Percentiles rank a stretch among this genome's conserved stretches.
Evolutionary conservation across 2,888 invertebrate genomes (phyloP).

Genomic region (Eucera pruinosa): DNA sequence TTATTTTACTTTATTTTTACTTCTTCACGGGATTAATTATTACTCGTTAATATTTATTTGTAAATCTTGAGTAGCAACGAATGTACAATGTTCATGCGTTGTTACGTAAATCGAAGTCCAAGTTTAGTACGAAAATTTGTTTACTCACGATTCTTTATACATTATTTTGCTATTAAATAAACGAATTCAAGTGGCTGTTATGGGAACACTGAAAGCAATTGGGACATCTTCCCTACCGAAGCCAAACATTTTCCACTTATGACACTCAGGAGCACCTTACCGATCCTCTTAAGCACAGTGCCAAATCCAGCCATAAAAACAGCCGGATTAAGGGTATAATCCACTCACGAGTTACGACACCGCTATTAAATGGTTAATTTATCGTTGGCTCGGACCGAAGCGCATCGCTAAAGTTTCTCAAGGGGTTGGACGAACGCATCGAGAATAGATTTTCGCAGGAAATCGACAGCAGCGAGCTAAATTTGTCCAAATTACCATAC

Average conservation of each 20-base stretch:
- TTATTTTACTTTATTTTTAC: too few species aligned
- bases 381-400: not conserved
- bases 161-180: too few species aligned
- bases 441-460: conserved; percentile 26
- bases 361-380: conserved; percentile 18
- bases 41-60: too few species aligned
- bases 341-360: conserved; percentile 5
- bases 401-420: not conserved
- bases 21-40: too few species aligned
- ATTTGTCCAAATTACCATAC: conserved; percentile 33
- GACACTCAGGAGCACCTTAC: not conserved
- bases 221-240: not conserved
- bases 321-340: conserved; percentile 12
- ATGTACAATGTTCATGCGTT: too few species aligned
- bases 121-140: too few species aligned
- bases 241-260: not conserved
- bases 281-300: not conserved
- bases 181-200: too few species aligned
- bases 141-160: too few species aligned
- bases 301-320: conserved; percentile 14
- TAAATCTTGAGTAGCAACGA: too few species aligned
- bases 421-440: not conserved
- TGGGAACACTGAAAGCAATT: too few species aligned
- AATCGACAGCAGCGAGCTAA: conserved; percentile 14
- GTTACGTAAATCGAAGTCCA: too few species aligned